Conservation (phyloP, 2,888 invertebrate genomes). For the Hanleya hanleyi region DNA sequence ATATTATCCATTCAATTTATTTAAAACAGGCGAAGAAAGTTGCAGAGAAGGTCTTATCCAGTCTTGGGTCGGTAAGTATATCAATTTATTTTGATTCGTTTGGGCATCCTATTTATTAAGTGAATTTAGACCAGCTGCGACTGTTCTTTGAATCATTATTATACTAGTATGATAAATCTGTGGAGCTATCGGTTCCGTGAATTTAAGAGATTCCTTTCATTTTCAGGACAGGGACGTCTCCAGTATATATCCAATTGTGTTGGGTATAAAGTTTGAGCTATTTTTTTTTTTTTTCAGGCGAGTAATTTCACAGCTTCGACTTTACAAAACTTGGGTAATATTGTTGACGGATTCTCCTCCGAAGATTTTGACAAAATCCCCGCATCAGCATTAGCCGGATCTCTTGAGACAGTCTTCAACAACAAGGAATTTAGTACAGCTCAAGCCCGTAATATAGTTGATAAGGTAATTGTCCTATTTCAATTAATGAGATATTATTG, state of each 20-base stretch:
- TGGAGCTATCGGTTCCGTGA: too few species aligned
- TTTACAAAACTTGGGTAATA: constrained; percentile 26
- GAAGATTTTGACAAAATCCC: constrained; percentile 19
- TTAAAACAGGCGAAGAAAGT: constrained; percentile 32
- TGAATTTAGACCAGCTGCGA: too few species aligned
- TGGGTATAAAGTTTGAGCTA: too few species aligned
- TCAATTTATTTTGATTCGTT: too few species aligned
- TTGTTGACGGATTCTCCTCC: constrained; percentile 22
- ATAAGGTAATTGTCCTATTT: not conserved
- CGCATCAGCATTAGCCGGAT: constrained; percentile 19
- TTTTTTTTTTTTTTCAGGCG: not conserved
- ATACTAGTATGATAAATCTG: too few species aligned
- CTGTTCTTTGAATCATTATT: too few species aligned
- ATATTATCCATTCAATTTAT: not conserved
- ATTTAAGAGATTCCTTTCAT: too few species aligned
- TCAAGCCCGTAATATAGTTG: not conserved
- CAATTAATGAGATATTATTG: too few species aligned
- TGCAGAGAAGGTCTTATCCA: constrained; percentile 11
- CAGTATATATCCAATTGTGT: too few species aligned
- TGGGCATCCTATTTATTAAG: too few species aligned
- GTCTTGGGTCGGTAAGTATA: not conserved
- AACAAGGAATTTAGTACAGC: not conserved
- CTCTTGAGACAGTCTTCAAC: constrained; percentile 17
- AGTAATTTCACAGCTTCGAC: constrained; percentile 6
- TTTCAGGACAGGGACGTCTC: too few species aligned